Evolutionary conservation across 2,888 invertebrate species (phyloP), one percentile per base, ranked within the genome.

Genomic region (Sericinus montela): DNA sequence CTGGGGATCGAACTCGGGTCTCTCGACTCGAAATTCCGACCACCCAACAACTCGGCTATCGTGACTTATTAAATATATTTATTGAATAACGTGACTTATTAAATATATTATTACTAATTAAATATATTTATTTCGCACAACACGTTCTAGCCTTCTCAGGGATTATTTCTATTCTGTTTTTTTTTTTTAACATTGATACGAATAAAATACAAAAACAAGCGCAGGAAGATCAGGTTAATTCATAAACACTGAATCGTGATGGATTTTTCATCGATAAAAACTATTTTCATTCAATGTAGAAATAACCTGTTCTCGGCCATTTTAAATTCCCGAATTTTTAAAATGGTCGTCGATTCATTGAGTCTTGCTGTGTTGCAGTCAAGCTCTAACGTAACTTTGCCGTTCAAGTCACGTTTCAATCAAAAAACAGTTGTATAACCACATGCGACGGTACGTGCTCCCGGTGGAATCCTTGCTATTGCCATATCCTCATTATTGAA

Each of bases 381-480:
- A 35, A 30, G 19, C 29, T 52, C 50, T 58, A 52, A 50, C 51
- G 46, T 44, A 43, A 44, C 51, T 58, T 59, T 58, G 52, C 47
- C 51, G 57, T 58, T 54, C 59, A 42, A 47, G 52, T 49, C 58
- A 52, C 56, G 58, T 57, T 14, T 49, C 39, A 39, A 40, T 47
- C 49, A 29, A 59, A 60, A 47, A 51, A 58, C 48, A 49, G 44
- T 50, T 50, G 55, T 48, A 50, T 51, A 45, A 56, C 53, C 52
- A 56, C 49, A 47, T 51, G 23, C 19, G 40, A 29, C 42, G 45
- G 45, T 45, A 45, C 41, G 45, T 45, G 40, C 36, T 16, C 11
- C 29, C 32, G 30, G 23, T 28, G 45, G 44, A 41, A 45, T 50
- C 40, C 29, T 14, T 19, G 45, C 40, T 44, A 39, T 49, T 36